phyloP scores from a whole-genome alignment of 1,140 invertebrate genomes.

The Drosophila serrata region DNA sequence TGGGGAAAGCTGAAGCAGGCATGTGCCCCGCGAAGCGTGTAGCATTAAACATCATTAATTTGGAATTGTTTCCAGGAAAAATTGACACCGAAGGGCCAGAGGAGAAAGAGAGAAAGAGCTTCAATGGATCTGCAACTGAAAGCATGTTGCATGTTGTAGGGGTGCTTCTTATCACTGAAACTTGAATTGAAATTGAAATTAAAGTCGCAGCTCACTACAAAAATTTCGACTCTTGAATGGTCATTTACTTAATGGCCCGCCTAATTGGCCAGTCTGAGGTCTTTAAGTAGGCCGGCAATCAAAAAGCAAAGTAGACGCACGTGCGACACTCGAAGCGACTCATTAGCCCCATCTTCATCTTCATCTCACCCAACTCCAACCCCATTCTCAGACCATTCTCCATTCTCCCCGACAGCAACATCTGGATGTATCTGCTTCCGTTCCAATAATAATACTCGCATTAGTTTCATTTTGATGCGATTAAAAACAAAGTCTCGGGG shows the following conservation, averaged over 20 bases:
- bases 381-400: conserved; percentile 21
- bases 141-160: conserved; percentile 2
- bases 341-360: conserved; percentile 58
- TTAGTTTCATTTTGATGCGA: conserved; percentile 77
- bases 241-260: conserved; percentile 67
- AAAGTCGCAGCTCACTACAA: conserved; percentile 10
- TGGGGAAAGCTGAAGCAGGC: neutral
- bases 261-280: conserved; percentile 52
- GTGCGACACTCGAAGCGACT: conserved; percentile 76
- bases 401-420: conserved; percentile 23
- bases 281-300: conserved; percentile 59
- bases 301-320: conserved; percentile 58
- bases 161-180: conserved; percentile 15
- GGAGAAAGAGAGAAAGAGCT: no score
- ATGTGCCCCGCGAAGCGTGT: conserved; percentile 60
- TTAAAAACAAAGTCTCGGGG: conserved; percentile 56
- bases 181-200: conserved; percentile 4
- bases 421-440: conserved; percentile 48
- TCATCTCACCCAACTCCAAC: conserved; percentile 2
- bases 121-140: neutral
- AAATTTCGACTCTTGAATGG: conserved; percentile 60
- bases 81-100: conserved; percentile 55
- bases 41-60: conserved; percentile 71
- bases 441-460: conserved; percentile 78
- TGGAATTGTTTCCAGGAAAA: conserved; percentile 58